These are phyloP conservation scores for Anodontia alba DNA, from an alignment of 2,888 invertebrate genomes.

Conservation along the genomic window DNA sequence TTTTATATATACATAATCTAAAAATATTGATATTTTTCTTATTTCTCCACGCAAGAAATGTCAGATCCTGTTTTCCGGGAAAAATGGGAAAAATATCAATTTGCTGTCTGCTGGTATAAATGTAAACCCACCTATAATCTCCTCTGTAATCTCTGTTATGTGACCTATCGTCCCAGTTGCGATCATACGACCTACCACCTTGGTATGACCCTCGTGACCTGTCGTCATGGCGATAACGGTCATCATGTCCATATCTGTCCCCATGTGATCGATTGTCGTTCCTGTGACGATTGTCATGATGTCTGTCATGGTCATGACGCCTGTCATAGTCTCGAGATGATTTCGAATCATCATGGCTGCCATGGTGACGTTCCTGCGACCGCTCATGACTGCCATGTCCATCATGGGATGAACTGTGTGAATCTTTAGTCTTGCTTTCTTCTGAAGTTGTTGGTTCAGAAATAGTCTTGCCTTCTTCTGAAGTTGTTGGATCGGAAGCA, in stretches of 20 bases:
- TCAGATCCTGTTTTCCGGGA: too few species aligned
- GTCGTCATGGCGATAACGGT: constrained; percentile 12
- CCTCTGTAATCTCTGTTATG: constrained; percentile 12
- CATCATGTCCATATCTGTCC: background rate
- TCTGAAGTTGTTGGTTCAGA: too few species aligned
- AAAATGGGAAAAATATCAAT: too few species aligned
- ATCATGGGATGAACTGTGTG: background rate
- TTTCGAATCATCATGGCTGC: background rate
- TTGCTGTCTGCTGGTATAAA: too few species aligned
- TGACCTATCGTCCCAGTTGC: constrained; percentile 18
- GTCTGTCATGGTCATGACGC: background rate
- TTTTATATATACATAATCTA: too few species aligned
- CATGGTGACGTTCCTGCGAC: background rate
- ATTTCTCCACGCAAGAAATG: too few species aligned
- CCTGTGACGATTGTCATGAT: background rate
- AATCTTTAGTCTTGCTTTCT: background rate
- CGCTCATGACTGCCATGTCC: constrained; percentile 3
- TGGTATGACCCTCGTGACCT: constrained; percentile 7
- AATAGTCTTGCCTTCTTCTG: too few species aligned
- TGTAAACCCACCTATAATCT: background rate
- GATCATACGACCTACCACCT: constrained; percentile 27
- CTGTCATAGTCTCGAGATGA: background rate
- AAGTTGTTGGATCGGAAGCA: too few species aligned
- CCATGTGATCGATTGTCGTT: background rate
- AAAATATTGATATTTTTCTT: too few species aligned